A percentile compares a stretch with the other conserved stretches of the same genome.
These are phyloP conservation scores for Plecotus auritus DNA, from an alignment of 2,113 vertebrate genomes.

Conservation along the genomic window DNA sequence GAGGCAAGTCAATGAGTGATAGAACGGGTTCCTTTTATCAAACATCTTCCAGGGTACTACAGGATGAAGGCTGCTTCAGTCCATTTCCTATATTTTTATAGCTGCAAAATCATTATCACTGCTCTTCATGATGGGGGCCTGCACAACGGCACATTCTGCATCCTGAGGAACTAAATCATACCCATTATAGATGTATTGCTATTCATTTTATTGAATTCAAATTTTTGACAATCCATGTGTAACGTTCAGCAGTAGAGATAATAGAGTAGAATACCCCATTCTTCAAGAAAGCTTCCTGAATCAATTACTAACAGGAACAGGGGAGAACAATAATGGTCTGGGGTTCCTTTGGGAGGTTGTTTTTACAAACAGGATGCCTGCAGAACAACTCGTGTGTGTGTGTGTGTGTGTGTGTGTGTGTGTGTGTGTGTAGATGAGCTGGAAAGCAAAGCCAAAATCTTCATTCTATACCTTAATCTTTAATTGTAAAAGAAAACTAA, in stretches of 20 bases:
- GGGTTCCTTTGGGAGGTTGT: background rate
- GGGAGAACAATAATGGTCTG: background rate
- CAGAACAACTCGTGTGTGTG: background rate
- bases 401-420: background rate
- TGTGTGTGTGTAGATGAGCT: background rate
- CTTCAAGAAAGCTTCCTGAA: slow-evolving; percentile 19
- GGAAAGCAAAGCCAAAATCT: background rate
- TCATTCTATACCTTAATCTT: background rate
- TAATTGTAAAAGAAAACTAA: background rate
- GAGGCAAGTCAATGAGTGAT: background rate
- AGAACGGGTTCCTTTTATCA: background rate
- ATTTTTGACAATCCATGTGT: slow-evolving; percentile 22
- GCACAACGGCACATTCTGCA: background rate
- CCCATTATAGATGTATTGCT: background rate
- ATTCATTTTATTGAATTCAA: slow-evolving; percentile 6
- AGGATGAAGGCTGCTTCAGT: background rate
- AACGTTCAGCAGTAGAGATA: background rate
- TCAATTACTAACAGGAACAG: background rate
- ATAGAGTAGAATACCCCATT: slow-evolving; percentile 13
- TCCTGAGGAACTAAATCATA: background rate
- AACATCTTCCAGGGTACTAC: background rate
- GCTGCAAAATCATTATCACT: background rate
- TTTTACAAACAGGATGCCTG: slow-evolving; percentile 11
- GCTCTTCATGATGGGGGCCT: background rate
- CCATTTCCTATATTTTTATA: slow-evolving; percentile 33